Conservation (phyloP, 2,888 invertebrate species). For the Athrips mouffetella region DNA sequence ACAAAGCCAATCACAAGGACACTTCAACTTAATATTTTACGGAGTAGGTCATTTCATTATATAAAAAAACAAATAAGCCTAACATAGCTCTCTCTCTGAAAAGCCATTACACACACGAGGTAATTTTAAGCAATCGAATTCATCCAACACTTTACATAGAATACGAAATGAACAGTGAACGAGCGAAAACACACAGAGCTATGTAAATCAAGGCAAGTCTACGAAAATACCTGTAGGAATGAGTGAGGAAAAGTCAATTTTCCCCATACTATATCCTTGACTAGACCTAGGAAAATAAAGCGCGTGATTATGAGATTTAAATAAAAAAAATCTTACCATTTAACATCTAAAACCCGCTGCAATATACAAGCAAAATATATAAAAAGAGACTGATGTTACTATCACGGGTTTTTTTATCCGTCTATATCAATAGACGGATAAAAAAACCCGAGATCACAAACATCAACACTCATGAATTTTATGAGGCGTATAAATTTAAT, state of each 20-base stretch:
- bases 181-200: neutral
- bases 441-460: too few species aligned
- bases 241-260: constrained; percentile 68
- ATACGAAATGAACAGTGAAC: constrained; percentile 6
- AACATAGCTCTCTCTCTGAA: neutral
- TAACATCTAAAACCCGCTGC: too few species aligned
- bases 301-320: too few species aligned
- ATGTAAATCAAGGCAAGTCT: neutral
- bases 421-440: too few species aligned
- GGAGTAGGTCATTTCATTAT: too few species aligned
- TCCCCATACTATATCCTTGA: constrained; percentile 69
- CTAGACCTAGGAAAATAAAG: constrained; percentile 45
- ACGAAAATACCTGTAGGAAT: constrained; percentile 58
- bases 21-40: too few species aligned
- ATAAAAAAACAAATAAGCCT: neutral
- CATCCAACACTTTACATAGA: neutral
- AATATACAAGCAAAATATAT: too few species aligned
- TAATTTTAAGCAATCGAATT: constrained; percentile 6
- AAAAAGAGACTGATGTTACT: neutral
- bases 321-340: too few species aligned
- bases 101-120: neutral
- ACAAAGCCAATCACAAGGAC: too few species aligned
- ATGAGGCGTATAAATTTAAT: constrained; percentile 2
- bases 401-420: too few species aligned
- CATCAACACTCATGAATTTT: neutral